These are phyloP conservation scores for Dendrolimus pini DNA, from an alignment of 2,888 invertebrate genomes.

Conservation along the genomic window DNA sequence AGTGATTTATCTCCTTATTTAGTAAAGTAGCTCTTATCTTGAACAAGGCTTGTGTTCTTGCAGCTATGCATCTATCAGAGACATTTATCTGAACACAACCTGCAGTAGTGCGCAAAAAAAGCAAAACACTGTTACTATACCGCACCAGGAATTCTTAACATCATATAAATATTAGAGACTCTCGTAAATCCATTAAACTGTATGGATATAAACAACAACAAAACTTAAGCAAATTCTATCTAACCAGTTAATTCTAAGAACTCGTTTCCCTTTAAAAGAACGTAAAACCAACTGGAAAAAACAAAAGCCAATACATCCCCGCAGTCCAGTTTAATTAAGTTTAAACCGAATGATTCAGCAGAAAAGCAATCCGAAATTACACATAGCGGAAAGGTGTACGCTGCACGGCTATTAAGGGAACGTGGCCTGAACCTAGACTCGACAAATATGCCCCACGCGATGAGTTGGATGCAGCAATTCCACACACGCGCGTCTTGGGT, in stretches of 20 bases:
- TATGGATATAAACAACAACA: too few relatives aligned
- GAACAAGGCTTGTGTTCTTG: slow-evolving; percentile 23
- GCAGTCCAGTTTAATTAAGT: too few relatives aligned
- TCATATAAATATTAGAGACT: too few relatives aligned
- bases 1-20: slow-evolving; percentile 9
- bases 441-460: slow-evolving; percentile 22
- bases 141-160: not conserved
- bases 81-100: slow-evolving; percentile 41
- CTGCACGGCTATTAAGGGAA: not conserved
- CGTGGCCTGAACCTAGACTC: not conserved
- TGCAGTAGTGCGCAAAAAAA: slow-evolving; percentile 4
- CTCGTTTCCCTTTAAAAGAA: too few relatives aligned
- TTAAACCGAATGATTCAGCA: too few relatives aligned
- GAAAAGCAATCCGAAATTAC: not conserved
- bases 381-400: not conserved
- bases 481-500: slow-evolving; percentile 41
- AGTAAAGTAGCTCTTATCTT: not conserved
- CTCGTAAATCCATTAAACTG: too few relatives aligned
- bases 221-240: too few relatives aligned
- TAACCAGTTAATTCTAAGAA: too few relatives aligned
- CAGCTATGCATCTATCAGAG: slow-evolving; percentile 37
- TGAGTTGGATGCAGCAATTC: slow-evolving; percentile 42
- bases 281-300: too few relatives aligned
- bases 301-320: too few relatives aligned
- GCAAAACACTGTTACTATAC: not conserved